Percentiles rank a stretch among this genome's conserved stretches.
Evolutionary conservation across 2,888 invertebrate species (phyloP).

Genomic region (Chaetogeoica ovagalla): DNA sequence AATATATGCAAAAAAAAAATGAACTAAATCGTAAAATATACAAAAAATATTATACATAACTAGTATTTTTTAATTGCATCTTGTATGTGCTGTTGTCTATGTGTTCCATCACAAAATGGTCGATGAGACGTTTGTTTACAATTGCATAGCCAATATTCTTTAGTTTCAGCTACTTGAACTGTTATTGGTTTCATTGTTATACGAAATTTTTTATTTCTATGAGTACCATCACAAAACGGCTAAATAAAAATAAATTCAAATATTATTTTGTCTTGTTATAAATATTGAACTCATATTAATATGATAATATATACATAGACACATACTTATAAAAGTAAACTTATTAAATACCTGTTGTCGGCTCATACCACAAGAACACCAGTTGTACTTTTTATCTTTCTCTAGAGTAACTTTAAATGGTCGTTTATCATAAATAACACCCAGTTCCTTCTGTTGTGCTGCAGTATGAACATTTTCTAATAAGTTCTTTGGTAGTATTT

Average conservation of each 20-base stretch:
- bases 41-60: slow-evolving; percentile 32
- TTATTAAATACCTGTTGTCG: slow-evolving; percentile 67
- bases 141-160: slow-evolving; percentile 95
- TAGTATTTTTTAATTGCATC: slow-evolving; percentile 53
- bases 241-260: slow-evolving; percentile 60
- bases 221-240: slow-evolving; percentile 94
- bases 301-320: not conserved
- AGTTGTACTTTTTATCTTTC: slow-evolving; percentile 74
- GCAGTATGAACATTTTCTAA: slow-evolving; percentile 68
- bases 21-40: slow-evolving; percentile 23
- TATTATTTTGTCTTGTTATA: not conserved
- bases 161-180: slow-evolving; percentile 82
- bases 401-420: slow-evolving; percentile 79
- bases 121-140: slow-evolving; percentile 93
- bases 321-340: not conserved
- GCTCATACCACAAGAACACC: slow-evolving; percentile 95
- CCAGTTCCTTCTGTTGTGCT: slow-evolving; percentile 70
- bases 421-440: slow-evolving; percentile 82
- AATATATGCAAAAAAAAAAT: slow-evolving; percentile 36
- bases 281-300: too few relatives aligned
- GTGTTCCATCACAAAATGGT: slow-evolving; percentile 97
- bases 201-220: slow-evolving; percentile 75
- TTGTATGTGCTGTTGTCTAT: slow-evolving; percentile 74
- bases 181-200: slow-evolving; percentile 76
- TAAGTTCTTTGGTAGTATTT: slow-evolving; percentile 68